These are phyloP conservation scores for Cataglyphis hispanica DNA, from an alignment of 1,140 invertebrate species.

Conservation along the genomic window DNA sequence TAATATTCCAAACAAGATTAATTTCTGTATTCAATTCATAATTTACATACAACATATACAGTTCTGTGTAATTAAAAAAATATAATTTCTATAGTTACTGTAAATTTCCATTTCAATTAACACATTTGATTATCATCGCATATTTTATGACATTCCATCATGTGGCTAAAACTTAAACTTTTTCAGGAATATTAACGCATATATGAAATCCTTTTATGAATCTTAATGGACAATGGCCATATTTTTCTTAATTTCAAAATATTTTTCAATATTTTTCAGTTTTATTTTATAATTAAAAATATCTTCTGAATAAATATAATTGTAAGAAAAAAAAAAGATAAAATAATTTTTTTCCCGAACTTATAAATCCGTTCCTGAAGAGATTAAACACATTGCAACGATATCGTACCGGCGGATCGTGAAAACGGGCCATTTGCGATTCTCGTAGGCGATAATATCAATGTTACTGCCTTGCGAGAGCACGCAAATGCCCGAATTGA, in stretches of 20 bases:
- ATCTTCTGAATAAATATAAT: no score
- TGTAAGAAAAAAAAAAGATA: no score
- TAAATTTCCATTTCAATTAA: slow-evolving; percentile 56
- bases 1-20: slow-evolving; percentile 4
- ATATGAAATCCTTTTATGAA: no score
- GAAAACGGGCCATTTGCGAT: background rate
- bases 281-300: no score
- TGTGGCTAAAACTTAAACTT: background rate
- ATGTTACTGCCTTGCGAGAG: background rate
- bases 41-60: background rate
- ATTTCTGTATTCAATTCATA: slow-evolving; percentile 22
- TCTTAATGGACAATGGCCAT: no score
- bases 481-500: slow-evolving; percentile 24
- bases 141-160: slow-evolving; percentile 2
- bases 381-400: slow-evolving; percentile 34
- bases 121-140: slow-evolving; percentile 23
- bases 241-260: no score
- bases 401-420: slow-evolving; percentile 15
- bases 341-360: no score
- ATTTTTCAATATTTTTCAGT: no score
- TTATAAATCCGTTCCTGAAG: no score
- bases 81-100: slow-evolving; percentile 14
- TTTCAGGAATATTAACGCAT: no score
- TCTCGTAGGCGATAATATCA: background rate
- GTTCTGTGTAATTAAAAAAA: background rate